Base-by-base conservation (phyloP, 2,113 vertebrate species). In the Protobothrops mucrosquamatus region DNA sequence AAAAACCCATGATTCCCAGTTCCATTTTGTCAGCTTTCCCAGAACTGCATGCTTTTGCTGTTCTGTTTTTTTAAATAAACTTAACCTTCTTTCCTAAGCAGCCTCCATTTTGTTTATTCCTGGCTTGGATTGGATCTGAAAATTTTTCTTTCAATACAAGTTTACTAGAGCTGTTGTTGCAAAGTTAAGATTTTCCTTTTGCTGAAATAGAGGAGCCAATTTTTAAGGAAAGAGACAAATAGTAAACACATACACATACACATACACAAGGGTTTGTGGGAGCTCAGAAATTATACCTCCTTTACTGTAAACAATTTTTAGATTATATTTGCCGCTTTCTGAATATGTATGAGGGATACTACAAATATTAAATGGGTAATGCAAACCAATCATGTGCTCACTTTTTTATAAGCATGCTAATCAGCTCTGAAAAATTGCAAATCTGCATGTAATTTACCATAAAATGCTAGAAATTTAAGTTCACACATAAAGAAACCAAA, bases 251-350 rank as follows among this genome's bases (percentile, higher is more conserved):
- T 48, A 54, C 54, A 55, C 11, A 55, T 4, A 56, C 55, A 20
- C 74, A 89, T 15, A 81, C 93, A 96, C 94, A 91, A 92, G 52
- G 9, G 6, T 4, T 54, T 51, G 57, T 23, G 59, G 51, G 85
- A 59, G 87, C 92, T 91, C 88, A 94, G 43, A 85, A n/a, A 59
- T 95, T 94, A 81, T 5, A 59, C 94, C 91, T 93, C 91, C 93
- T 94, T 96, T 96, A 93, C 61, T 91, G 94, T 85, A n/a, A 86
- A 85, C 91, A 94, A 55, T 55, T 69, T 96, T 94, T 89, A 89
- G 2, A 2, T 39, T 39, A 18, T 85, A 20, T 85, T 85, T 85
- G 74, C 94, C 69, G 57, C 2, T 52, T 90, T 93, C 2, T 55
- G 89, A 91, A 96, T 94, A 92, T 93, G 93, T 69, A 26, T 87